A percentile compares a stretch with the other conserved stretches of the same genome.
These are phyloP conservation scores for Pedetes capensis DNA, from an alignment of 2,113 vertebrate genomes.

Conservation along the genomic window DNA sequence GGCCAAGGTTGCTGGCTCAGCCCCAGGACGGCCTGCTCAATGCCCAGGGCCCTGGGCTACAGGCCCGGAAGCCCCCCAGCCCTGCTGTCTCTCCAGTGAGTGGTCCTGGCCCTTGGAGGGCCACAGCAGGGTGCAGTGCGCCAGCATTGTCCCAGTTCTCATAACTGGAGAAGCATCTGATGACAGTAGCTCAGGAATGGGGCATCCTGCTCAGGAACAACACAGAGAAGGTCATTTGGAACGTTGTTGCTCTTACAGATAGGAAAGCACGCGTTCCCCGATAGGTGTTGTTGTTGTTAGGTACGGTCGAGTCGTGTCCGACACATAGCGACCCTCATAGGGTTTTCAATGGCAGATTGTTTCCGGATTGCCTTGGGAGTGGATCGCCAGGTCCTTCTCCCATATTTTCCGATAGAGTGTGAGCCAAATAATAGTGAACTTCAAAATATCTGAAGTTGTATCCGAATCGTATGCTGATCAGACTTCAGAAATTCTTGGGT, in stretches of 20 bases:
- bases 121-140: rapidly evolving
- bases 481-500: not conserved
- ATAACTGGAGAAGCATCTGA: not conserved
- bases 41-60: not conserved
- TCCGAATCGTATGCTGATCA: not conserved
- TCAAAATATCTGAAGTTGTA: not conserved
- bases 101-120: not conserved
- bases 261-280: rapidly evolving
- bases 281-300: too few species aligned
- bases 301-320: too few species aligned
- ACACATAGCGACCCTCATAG: too few species aligned
- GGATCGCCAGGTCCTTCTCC: too few species aligned
- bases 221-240: not conserved
- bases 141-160: not conserved
- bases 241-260: not conserved
- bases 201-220: rapidly evolving
- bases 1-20: not conserved
- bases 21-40: not conserved
- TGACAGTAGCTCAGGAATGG: rapidly evolving
- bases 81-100: too few species aligned
- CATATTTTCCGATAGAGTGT: rapidly evolving
- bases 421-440: not conserved
- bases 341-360: too few species aligned
- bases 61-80: rapidly evolving
- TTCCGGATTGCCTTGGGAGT: too few species aligned